Percentiles rank a stretch among this genome's conserved stretches.
Conservation (phyloP, 2,113 vertebrate genomes). For the Bostrychus sinensis region DNA sequence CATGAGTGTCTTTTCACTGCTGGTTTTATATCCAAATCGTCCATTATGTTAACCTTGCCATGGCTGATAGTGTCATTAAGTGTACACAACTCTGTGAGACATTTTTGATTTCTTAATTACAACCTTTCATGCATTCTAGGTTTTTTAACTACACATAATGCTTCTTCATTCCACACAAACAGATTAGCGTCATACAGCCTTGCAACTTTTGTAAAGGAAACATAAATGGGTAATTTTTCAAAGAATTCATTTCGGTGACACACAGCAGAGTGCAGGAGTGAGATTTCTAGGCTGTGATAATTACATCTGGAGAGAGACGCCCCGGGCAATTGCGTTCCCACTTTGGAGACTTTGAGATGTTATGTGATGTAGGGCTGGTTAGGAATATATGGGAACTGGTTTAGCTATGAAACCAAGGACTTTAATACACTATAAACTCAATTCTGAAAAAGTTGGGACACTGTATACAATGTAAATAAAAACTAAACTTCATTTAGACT, state of each 20-base stretch:
- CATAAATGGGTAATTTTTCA: conserved; percentile 39
- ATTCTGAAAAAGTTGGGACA: too few relatives aligned
- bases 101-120: conserved; percentile 43
- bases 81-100: not conserved
- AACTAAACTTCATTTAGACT: too few relatives aligned
- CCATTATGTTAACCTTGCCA: conserved; percentile 8
- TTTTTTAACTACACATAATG: conserved; percentile 24
- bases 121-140: conserved; percentile 29
- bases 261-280: conserved; percentile 20
- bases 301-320: conserved; percentile 48
- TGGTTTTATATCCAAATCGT: not conserved
- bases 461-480: too few relatives aligned
- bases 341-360: conserved; percentile 32
- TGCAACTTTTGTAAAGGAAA: conserved; percentile 26
- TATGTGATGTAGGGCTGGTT: conserved; percentile 29
- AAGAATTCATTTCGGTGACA: conserved; percentile 36
- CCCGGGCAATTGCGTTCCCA: conserved; percentile 15
- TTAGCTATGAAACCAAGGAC: conserved; percentile 22
- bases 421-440: conserved; percentile 41
- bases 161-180: conserved; percentile 34
- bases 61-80: conserved; percentile 15
- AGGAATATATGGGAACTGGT: conserved; percentile 10
- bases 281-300: conserved; percentile 50
- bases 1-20: not conserved
- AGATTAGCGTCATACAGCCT: conserved; percentile 40